Conservation (phyloP, 2,888 invertebrate species). For the Eupithecia inturbata region DNA sequence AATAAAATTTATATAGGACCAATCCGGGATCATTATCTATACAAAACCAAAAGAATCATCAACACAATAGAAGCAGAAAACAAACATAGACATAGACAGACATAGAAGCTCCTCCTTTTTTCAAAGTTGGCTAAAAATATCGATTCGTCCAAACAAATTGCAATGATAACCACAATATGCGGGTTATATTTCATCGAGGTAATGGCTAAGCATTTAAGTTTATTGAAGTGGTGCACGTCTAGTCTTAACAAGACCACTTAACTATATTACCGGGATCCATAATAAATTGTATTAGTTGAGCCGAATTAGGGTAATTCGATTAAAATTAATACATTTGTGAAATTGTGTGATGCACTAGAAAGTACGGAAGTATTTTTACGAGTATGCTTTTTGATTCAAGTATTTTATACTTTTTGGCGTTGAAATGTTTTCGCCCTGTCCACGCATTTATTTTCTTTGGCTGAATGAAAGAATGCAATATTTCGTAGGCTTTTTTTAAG, state of each 20-base stretch:
- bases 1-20: too few relatives aligned
- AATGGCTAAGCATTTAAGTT: slow-evolving; percentile 57
- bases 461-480: too few relatives aligned
- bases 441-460: too few relatives aligned
- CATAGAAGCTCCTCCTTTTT: too few relatives aligned
- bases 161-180: slow-evolving; percentile 47
- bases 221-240: slow-evolving; percentile 53
- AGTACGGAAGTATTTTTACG: not conserved
- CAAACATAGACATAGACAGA: too few relatives aligned
- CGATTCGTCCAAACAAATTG: slow-evolving; percentile 1
- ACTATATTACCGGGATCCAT: slow-evolving; percentile 51
- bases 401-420: not conserved
- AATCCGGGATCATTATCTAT: too few relatives aligned
- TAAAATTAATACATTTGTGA: slow-evolving; percentile 31
- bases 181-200: slow-evolving; percentile 61
- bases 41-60: too few relatives aligned
- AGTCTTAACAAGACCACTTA: slow-evolving; percentile 59
- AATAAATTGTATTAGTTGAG: slow-evolving; percentile 53
- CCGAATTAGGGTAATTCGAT: slow-evolving; percentile 41
- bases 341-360: slow-evolving; percentile 29
- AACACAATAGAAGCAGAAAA: too few relatives aligned
- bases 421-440: not conserved
- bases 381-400: not conserved
- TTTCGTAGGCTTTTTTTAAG: too few relatives aligned
- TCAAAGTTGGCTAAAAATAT: too few relatives aligned